Evolutionary conservation across 1,140 invertebrate species (phyloP), one percentile per base, ranked within the genome.

Genomic region (Bombus huntii): DNA sequence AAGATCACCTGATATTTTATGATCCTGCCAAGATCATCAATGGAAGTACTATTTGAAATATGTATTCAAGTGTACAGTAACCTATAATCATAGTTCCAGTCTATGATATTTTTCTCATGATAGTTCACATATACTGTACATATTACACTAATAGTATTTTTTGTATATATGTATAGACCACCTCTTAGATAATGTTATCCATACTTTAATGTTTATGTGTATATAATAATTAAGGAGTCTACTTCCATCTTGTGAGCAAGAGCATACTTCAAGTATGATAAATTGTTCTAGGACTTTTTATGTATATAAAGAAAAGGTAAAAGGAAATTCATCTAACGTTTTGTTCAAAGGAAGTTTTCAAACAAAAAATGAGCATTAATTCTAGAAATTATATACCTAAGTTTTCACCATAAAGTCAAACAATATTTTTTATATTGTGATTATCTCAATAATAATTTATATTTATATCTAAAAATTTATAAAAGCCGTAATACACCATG

Each of bases 71-170:
- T 62, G 31, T 42, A 57, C 39, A 42, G 47, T 44, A n/a, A 84
- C 28, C 25, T 62, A 37, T 9, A 57, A 78, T 62, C 83, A 71
- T 79, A 80, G 68, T 85, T 28, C 66, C 66, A 80, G 83, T 80
- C 57, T 85, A 85, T 66, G 68, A 70, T 59, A 39, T 68, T 31
- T 70, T 71, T 37, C n/a, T 73, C 59, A 68, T 81, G 31, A 42
- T 65, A 70, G 78, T 81, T 76, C 37, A 39, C 70, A 72, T 28
- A 2, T 53, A 57, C 75, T 79, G 62, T 86, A 81, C 42, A 86
- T 47, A 68, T 71, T 88, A 89, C 68, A 34, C 68, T 79, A 59
- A 81, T 86, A 89, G 59, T 86, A 70, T 86, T 81, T 13, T n/a
- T 62, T 62, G 28, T n/a, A 62, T 62, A 62, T 62, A 62, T n/a